Evolutionary conservation across 1,140 invertebrate genomes (phyloP), one percentile per base, ranked within the genome.

Genomic region (Pomacea maculata): DNA sequence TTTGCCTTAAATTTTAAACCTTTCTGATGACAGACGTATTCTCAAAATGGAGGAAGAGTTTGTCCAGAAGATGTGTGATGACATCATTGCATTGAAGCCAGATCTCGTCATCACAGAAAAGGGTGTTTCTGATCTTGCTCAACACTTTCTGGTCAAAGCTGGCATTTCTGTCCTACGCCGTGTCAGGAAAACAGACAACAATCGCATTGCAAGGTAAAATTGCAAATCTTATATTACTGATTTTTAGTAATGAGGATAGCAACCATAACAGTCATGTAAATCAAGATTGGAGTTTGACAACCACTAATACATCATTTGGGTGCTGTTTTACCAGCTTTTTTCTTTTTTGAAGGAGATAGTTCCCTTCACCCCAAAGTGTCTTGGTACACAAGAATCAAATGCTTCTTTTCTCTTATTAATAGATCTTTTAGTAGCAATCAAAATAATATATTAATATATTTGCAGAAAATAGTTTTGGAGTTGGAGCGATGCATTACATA

Each of bases 61-160:
- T 86, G 95, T 99, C 3, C 94, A 96, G 88, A 95, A 96, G 85
- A 94, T 99, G 72, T 99, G 98, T 88, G 95, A 95, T 5, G 97
- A 99, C 34, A 96, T 99, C 77, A 98, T 99, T 86, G 94, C 95
- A 0, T 91, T 99, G 0, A 99, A 99, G 90, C 98, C 98, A 0
- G 97, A 99, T 92, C 89, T 99, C 17, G 94, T 99, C 3, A 97
- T 99, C 88, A 99, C 99, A 1, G 99, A 99, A 92, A 99, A 99
- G 91, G 98, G 98, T 67, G 94, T 99, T 15, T 98, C 97, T 12
- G 93, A 93, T 87, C 86, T 94, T 14, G 94, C 94, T 64, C 93
- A 94, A 82, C 94, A 94, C 85, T 94, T 91, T 87, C 86, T 93
- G 21, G 89, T 93, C 11, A 93, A 94, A 89, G 98, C 98, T 77